Conservation (phyloP, 2,113 vertebrate species). For the Melanocharis versteri region DNA sequence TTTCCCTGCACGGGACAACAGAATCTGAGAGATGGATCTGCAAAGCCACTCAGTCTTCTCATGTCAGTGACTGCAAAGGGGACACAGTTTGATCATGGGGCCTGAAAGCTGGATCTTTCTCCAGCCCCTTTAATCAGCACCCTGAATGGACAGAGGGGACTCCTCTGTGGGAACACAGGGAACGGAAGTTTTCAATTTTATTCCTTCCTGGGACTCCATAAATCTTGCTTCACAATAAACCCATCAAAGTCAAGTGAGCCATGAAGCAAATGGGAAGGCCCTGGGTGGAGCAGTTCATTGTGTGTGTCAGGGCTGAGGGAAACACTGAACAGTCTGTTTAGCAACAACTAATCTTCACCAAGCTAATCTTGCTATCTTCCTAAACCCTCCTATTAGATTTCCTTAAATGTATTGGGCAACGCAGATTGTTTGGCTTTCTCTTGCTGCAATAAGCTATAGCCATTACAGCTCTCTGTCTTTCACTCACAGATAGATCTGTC, state of each 20-base stretch:
- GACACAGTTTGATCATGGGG: accelerated
- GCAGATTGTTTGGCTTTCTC: constrained; percentile 18
- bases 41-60: neutral
- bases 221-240: constrained; percentile 46
- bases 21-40: neutral
- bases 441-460: constrained; percentile 13
- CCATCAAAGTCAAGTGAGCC: constrained; percentile 47
- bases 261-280: constrained; percentile 33
- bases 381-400: constrained; percentile 23
- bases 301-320: neutral
- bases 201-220: constrained; percentile 33
- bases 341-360: constrained; percentile 42
- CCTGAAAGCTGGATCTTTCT: neutral
- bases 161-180: neutral
- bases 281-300: constrained; percentile 28
- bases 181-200: constrained; percentile 45
- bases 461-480: neutral
- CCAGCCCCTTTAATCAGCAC: neutral
- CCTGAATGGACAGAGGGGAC: accelerated
- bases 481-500: neutral
- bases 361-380: constrained; percentile 33
- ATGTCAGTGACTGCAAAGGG: accelerated
- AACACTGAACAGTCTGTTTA: constrained; percentile 15
- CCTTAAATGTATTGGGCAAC: constrained; percentile 29
- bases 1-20: neutral